A percentile compares a stretch with the other conserved stretches of the same genome.
These are phyloP conservation scores for Drosophila burlai DNA, from an alignment of 1,140 invertebrate species.

Conservation along the genomic window DNA sequence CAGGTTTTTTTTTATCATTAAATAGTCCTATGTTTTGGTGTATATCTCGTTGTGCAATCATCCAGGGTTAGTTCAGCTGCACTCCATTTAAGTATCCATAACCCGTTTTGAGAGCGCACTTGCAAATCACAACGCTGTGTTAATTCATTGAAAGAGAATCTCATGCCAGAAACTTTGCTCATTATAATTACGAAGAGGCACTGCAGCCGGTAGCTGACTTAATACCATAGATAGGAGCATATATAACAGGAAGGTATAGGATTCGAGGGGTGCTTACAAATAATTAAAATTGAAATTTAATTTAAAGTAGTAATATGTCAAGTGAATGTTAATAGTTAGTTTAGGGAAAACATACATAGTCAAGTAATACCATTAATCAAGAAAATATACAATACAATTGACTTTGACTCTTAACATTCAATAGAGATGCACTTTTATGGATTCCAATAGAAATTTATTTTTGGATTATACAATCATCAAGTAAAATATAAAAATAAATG, in stretches of 20 bases:
- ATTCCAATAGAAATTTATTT: neutral
- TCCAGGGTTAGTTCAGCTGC: slow-evolving; percentile 19
- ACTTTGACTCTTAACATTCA: too few relatives aligned
- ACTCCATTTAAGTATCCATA: slow-evolving; percentile 32
- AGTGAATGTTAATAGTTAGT: too few relatives aligned
- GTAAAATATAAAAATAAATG: neutral
- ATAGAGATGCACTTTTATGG: too few relatives aligned
- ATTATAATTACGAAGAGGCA: slow-evolving; percentile 66
- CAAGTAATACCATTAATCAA: neutral
- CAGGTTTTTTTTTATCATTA: neutral
- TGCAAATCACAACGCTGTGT: neutral
- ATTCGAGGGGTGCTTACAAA: slow-evolving; percentile 2
- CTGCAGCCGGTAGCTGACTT: slow-evolving; percentile 37
- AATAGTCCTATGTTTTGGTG: neutral
- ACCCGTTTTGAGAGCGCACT: neutral
- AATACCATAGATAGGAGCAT: slow-evolving; percentile 8
- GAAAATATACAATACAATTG: neutral
- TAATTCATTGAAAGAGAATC: slow-evolving; percentile 48
- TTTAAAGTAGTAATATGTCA: neutral
- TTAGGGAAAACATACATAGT: neutral
- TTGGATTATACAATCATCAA: neutral
- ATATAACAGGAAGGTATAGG: slow-evolving; percentile 5
- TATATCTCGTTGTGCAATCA: slow-evolving; percentile 33
- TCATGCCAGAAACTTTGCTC: slow-evolving; percentile 44
- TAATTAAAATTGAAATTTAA: neutral